Base-by-base conservation (phyloP, 2,888 invertebrate species). In the Mesorhabditis belari region DNA sequence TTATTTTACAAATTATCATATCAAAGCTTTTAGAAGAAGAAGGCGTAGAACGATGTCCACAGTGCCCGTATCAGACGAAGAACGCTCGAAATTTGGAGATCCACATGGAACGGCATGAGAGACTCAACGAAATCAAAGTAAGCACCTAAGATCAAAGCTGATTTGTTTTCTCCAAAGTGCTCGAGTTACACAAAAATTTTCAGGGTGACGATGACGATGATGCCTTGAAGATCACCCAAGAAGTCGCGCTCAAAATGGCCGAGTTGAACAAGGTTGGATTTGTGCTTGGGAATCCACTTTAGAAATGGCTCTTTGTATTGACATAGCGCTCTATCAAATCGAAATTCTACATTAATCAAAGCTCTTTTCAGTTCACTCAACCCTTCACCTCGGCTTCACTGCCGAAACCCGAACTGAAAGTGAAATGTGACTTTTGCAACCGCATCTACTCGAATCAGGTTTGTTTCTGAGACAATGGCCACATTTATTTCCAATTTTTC, bases 211-310 rank as follows among this genome's bases (percentile, higher is more conserved):
- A 73, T 9, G 70, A 72, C 24, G 74, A 74, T 57, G 74, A 67
- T 12, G 70, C 70, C 9, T 55, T 74, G 64, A 62, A 71, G 55
- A 58, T 73, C 57, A 74, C 75, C 9, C 65, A 70, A 0, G 69
- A 71, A 57, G 74, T 67, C 5, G 75, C 75, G 19, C 60, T 74
- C 23, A 65, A 74, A 25, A 75, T 75, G 74, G 74, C 67, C 23
- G 67, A 60, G 5, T 62, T 63, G 53, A 75, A 75, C 51, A 59
- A 67, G 49, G 51, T 57, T 35, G n/a, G n/a, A n/a, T n/a, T n/a
- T n/a, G n/a, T n/a, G n/a, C n/a, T n/a, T n/a, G n/a, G n/a, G n/a
- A n/a, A n/a, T n/a, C n/a, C n/a, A n/a, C n/a, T n/a, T n/a, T n/a
- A n/a, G n/a, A 54, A 28, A 23, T n/a, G 51, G 9, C 6, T 50